Evolutionary conservation across 2,797 vertebrate genomes (phyloP).

Genomic region (Clarias laeviceps): DNA sequence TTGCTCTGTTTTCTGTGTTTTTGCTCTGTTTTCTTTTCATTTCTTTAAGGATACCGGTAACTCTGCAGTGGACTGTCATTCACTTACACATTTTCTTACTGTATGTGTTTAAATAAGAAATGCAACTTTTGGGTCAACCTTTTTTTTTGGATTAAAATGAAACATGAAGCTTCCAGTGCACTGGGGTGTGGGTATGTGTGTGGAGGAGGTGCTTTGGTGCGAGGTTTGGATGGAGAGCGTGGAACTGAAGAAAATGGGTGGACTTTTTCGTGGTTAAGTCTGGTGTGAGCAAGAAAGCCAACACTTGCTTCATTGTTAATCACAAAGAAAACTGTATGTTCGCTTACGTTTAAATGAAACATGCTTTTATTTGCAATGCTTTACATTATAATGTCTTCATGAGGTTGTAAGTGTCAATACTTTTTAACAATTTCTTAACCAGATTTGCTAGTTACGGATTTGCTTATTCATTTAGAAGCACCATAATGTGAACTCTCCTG

Average conservation of each 20-base stretch:
- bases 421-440: neutral
- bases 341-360: neutral
- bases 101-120: too few species aligned
- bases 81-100: neutral
- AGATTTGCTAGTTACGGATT: neutral
- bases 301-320: neutral
- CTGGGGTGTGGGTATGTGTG: neutral
- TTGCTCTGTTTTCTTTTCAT: neutral
- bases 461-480: neutral
- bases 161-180: neutral
- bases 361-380: neutral
- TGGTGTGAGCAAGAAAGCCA: neutral
- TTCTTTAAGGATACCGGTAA: neutral
- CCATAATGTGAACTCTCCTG: neutral
- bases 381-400: neutral
- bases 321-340: neutral
- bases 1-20: neutral
- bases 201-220: constrained; percentile 10
- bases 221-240: constrained; percentile 17
- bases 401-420: neutral
- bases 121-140: neutral
- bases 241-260: neutral
- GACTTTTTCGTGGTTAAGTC: neutral
- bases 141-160: neutral
- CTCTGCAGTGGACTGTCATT: neutral